These are phyloP conservation scores for Heterodera schachtii DNA, from an alignment of 1,140 invertebrate species.

Conservation along the genomic window DNA sequence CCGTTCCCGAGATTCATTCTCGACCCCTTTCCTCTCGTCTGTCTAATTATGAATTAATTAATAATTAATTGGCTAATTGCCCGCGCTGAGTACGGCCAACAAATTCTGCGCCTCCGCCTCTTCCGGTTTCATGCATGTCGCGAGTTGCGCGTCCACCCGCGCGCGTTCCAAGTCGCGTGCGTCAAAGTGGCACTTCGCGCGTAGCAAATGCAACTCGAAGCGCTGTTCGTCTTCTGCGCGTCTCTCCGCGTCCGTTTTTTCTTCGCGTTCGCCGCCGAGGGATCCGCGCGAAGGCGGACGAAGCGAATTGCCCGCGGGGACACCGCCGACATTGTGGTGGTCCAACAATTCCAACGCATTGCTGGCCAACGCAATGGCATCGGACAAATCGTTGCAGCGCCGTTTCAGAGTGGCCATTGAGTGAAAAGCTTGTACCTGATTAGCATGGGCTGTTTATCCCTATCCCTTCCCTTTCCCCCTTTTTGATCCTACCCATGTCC, in stretches of 20 bases:
- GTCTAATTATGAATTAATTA: too few relatives aligned
- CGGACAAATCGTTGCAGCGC: slow-evolving; percentile 30
- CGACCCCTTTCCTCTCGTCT: too few relatives aligned
- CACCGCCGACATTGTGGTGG: slow-evolving; percentile 13
- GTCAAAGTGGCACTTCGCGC: slow-evolving; percentile 57
- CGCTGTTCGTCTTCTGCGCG: slow-evolving; percentile 22
- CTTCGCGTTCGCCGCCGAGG: background rate
- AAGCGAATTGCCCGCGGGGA: background rate
- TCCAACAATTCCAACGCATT: slow-evolving; percentile 47
- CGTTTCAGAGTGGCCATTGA: slow-evolving; percentile 49
- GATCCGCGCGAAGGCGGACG: background rate
- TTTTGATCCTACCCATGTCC: too few relatives aligned
- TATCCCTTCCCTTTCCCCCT: too few relatives aligned
- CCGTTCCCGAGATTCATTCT: too few relatives aligned
- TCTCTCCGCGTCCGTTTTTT: background rate
- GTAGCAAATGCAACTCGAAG: slow-evolving; percentile 52
- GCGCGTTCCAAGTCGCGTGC: slow-evolving; percentile 26
- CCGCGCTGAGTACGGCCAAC: slow-evolving; percentile 3
- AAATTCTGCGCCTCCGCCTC: slow-evolving; percentile 20
- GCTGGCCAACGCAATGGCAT: slow-evolving; percentile 41
- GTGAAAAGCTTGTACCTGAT: slow-evolving; percentile 47
- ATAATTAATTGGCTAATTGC: background rate
- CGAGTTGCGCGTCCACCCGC: slow-evolving; percentile 23
- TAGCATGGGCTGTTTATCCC: background rate
- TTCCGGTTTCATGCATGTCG: slow-evolving; percentile 4